Evolutionary conservation across 2,113 vertebrate species (phyloP), one percentile per base, ranked within the genome.

Genomic region (Progne subis): DNA sequence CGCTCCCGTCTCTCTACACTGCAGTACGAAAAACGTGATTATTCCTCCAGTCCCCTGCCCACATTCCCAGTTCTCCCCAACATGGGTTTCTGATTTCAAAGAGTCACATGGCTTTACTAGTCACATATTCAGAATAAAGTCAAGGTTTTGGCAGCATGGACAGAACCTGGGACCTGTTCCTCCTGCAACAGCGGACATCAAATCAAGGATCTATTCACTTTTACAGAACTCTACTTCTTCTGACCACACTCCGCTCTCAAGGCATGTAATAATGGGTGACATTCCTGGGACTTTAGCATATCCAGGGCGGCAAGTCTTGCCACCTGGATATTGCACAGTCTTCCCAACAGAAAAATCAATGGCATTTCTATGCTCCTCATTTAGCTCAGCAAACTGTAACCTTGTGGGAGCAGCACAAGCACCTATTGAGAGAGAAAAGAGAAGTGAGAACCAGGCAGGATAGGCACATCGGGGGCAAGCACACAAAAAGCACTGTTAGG

Each of bases 151-250:
- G 78, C 67, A 85, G 86, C 59, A 31, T 74, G 81, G 95, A 95
- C 95, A 97, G 93, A 96, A 44, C 86, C 72, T 43, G 43, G 18
- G 20, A 57, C 81, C 87, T 91, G 78, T 65, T 90, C 55, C 79
- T 94, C 59, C 55, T 53, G 13, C 19, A 37, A 18, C 41, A 83
- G 88, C 0, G 0, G 82, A 92, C 92, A 95, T 90, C 76, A 90
- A 95, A 94, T 61, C 92, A 91, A 95, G 90, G 92, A 96, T 69
- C 83, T 97, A 96, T 97, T 98, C 96, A 98, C 95, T 94, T 97
- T 96, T 84, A 97, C 97, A 98, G 69, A 94, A 86, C 69, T 96
- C 82, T 41, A 69, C 76, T 25, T 90, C 93, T 82, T 96, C 88
- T 95, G 97, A 97, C 97, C 97, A 98, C 81, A 64, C n/a, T 86